Percentiles rank a stretch among this genome's conserved stretches.
phyloP scores from a whole-genome alignment of 2,113 vertebrate genomes.

The Pituophis catenifer region DNA sequence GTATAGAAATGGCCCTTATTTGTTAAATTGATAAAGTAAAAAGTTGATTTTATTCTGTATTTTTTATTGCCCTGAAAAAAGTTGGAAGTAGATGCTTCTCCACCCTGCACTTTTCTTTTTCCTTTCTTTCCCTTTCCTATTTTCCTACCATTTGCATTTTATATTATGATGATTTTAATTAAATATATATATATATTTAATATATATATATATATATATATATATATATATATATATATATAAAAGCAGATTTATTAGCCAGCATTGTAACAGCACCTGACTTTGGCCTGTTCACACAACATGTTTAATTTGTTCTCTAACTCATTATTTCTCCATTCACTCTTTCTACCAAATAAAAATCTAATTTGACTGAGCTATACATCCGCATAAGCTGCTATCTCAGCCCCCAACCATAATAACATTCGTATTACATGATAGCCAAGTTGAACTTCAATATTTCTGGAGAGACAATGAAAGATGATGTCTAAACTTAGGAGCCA shows the following conservation, averaged over 20 bases:
- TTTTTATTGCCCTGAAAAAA: not conserved
- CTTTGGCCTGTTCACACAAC: not conserved
- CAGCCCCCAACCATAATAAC: not conserved
- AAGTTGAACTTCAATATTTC: not conserved
- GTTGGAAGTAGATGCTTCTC: not conserved
- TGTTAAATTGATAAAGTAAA: not conserved
- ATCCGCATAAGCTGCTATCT: not conserved
- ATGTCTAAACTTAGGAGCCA: not conserved
- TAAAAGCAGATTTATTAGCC: not conserved
- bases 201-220: not conserved
- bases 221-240: not conserved
- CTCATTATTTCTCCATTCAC: not conserved
- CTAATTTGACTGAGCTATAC: not conserved
- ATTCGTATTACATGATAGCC: not conserved
- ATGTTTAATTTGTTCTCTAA: not conserved
- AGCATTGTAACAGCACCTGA: not conserved
- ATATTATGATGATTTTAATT: not conserved
- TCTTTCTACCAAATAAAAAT: not conserved
- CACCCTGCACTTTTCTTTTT: fast-evolving
- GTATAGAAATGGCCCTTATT: not conserved
- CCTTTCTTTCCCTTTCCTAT: not conserved
- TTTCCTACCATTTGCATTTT: not conserved
- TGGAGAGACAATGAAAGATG: not conserved
- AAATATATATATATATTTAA: not conserved
- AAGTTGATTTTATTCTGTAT: not conserved